Evolutionary conservation across 2,888 invertebrate species (phyloP), one percentile per base, ranked within the genome.

Genomic region (Ferrisia virgata): DNA sequence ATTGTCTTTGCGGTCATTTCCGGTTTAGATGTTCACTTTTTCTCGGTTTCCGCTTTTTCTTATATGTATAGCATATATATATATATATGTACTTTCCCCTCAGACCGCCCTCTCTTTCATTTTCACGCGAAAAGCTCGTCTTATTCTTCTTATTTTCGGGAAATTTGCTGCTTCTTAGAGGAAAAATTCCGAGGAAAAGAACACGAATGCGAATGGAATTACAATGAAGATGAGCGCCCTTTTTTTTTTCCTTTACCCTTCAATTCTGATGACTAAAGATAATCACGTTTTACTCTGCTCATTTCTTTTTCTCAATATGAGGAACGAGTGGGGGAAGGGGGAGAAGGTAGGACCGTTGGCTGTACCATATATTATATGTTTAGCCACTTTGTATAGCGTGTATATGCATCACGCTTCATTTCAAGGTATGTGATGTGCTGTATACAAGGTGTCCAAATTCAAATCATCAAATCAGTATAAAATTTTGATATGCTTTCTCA

Each of bases 1-100:
- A 79, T 79, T 79, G 79, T 79, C 79, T 79, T 79, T 79, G 43
- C 79, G 79, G 79, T 79, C 79, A 79, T 79, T 79, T 79, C 79
- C 79, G 79, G 79, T 79, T 79, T 79, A 43, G 79, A 40, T 79
- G 79, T 79, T 79, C 79, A 79, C 79, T 43, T 79, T 43, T 79
- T 79, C 79, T 79, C 43, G 28, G 39, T 43, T 43, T 79, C 43
- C 79, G 40, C 40, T 31, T 64, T 64, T 64, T 64, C 58, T 25
- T 25, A 25, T 9, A 3, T 3, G 15, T n/a, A n/a, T n/a, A n/a
- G n/a, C n/a, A n/a, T n/a, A n/a, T n/a, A n/a, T n/a, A n/a, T n/a
- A n/a, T n/a, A n/a, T n/a, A n/a, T n/a, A 18, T 18, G 18, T 9
- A 5, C 47, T n/a, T 11, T 40, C 13, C 40, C n/a, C n/a, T n/a